These are phyloP conservation scores for Agapornis canus DNA, from an alignment of 2,797 vertebrate species.

Conservation along the genomic window DNA sequence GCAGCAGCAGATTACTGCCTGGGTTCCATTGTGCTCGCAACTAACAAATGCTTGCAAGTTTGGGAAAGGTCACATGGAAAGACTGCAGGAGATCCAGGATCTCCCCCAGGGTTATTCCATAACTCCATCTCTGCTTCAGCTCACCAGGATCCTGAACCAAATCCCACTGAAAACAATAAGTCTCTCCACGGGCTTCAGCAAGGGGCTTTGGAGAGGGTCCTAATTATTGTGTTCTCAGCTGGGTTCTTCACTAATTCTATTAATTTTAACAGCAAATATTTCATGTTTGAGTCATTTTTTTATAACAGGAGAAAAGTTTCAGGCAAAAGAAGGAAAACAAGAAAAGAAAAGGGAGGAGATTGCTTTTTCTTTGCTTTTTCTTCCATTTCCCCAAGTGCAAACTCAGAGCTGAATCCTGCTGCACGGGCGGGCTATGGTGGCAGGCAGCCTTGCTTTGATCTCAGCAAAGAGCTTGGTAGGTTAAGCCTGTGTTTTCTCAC, in stretches of 20 bases:
- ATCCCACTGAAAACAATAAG: neutral
- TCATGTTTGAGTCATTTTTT: neutral
- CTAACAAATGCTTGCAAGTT: neutral
- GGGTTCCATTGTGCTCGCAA: fast-evolving
- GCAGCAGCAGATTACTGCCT: neutral
- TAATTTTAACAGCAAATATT: conserved; percentile 37
- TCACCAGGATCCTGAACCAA: neutral
- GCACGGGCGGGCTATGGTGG: neutral
- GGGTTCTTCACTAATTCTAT: neutral
- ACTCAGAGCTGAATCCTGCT: neutral
- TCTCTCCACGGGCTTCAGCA: neutral
- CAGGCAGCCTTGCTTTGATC: conserved; percentile 44
- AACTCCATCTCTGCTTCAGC: neutral
- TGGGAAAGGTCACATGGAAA: neutral
- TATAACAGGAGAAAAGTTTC: neutral
- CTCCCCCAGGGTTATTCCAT: neutral
- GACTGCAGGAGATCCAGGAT: conserved; percentile 6
- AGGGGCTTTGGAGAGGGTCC: neutral
- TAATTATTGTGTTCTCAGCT: conserved; percentile 28
- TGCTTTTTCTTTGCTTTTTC: conserved; percentile 6
- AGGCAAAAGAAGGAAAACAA: neutral
- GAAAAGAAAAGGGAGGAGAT: neutral
- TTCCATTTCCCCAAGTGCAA: neutral
- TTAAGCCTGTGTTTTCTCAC: conserved; percentile 51
- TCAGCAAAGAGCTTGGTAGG: neutral